Percentiles rank a stretch among this genome's conserved stretches.
Evolutionary conservation across 1,140 invertebrate genomes (phyloP).

Genomic region (Agrypnia vestita): DNA sequence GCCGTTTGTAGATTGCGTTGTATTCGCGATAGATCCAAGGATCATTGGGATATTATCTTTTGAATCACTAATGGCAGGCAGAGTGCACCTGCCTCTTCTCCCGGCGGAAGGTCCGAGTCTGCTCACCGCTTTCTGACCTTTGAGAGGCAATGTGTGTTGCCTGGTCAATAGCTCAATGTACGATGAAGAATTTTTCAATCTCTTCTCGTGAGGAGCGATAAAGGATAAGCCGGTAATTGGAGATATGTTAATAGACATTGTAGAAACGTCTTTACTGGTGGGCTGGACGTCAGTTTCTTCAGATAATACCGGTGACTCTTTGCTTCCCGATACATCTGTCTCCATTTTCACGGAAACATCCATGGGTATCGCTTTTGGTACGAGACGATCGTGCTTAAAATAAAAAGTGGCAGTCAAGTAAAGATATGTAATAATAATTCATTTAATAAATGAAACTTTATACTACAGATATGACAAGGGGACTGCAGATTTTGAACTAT

Average conservation of each 20-base stretch:
- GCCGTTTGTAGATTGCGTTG: no score
- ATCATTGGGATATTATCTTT: no score
- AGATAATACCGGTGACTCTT: not conserved
- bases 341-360: not conserved
- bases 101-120: no score
- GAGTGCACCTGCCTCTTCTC: no score
- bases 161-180: slow-evolving; percentile 55
- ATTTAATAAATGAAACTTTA: no score
- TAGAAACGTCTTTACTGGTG: slow-evolving; percentile 50
- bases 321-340: not conserved
- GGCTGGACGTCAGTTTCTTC: slow-evolving; percentile 13
- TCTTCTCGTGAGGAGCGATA: slow-evolving; percentile 52
- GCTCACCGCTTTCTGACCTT: no score
- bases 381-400: slow-evolving; percentile 57
- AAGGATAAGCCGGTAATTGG: slow-evolving; percentile 55
- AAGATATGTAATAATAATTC: no score
- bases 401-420: slow-evolving; percentile 5
- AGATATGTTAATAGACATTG: slow-evolving; percentile 54
- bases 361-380: slow-evolving; percentile 53
- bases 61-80: no score
- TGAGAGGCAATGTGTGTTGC: not conserved
- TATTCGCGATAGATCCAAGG: no score
- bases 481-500: no score
- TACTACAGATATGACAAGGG: no score
- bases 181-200: slow-evolving; percentile 18